Evolutionary conservation across 2,888 invertebrate species (phyloP).

Genomic region (Nasonovia ribisnigri): DNA sequence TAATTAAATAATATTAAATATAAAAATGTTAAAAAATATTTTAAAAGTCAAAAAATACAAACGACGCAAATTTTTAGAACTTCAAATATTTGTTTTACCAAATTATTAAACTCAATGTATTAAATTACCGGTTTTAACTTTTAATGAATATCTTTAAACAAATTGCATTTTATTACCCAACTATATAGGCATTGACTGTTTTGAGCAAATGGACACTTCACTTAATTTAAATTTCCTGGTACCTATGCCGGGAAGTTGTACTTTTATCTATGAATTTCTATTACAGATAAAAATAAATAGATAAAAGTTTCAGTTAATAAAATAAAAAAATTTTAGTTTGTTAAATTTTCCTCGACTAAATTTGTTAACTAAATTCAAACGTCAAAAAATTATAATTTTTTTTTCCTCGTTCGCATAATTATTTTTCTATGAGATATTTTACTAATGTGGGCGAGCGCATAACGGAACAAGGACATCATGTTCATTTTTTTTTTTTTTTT

Average conservation of each 20-base stretch:
- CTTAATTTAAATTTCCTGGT: too few species aligned
- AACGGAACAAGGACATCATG: too few species aligned
- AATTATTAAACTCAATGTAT: neutral
- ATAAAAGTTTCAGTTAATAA: too few species aligned
- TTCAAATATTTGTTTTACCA: neutral
- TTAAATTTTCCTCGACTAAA: too few species aligned
- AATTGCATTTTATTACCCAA: neutral
- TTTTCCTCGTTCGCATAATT: neutral
- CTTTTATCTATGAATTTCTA: too few species aligned
- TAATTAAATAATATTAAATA: neutral
- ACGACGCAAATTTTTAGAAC: neutral
- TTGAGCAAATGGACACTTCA: too few species aligned
- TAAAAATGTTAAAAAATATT: neutral
- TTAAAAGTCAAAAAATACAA: conserved; percentile 8
- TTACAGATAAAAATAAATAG: too few species aligned
- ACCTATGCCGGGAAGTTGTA: too few species aligned
- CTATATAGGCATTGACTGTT: neutral
- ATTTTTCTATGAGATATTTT: neutral
- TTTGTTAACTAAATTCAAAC: neutral
- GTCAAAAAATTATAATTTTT: neutral
- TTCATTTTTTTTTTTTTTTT: too few species aligned
- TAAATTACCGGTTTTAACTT: neutral
- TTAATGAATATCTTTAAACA: neutral
- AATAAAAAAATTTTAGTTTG: too few species aligned
- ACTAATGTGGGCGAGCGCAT: neutral